These are phyloP conservation scores for Diadegma fenestrale DNA, from an alignment of 2,888 invertebrate species.

Conservation along the genomic window DNA sequence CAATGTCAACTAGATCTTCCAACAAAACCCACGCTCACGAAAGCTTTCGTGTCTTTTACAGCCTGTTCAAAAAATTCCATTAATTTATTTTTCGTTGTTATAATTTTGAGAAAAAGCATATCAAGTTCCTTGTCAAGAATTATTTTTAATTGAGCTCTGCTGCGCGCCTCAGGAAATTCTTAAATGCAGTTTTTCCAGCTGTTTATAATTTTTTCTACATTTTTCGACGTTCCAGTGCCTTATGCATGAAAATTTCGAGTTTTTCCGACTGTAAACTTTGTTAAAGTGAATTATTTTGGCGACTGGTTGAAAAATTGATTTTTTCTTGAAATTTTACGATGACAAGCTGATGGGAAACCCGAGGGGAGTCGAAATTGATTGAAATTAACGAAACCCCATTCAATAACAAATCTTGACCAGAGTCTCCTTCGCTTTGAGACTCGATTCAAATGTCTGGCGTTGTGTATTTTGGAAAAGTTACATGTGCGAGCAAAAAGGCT, in stretches of 20 bases:
- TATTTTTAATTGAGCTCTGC: background rate
- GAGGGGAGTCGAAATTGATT: background rate
- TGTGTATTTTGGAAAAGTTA: background rate
- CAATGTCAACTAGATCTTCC: conserved; percentile 30
- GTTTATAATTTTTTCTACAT: background rate
- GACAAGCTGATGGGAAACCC: background rate
- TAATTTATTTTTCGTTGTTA: background rate
- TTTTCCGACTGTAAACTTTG: background rate
- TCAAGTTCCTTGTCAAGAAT: background rate
- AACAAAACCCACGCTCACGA: conserved; percentile 27
- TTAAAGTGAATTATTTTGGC: background rate
- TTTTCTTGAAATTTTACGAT: background rate
- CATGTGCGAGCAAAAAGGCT: conserved; percentile 10
- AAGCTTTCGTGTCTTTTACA: background rate
- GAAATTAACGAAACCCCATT: background rate
- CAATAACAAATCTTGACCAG: background rate
- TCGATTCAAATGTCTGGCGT: background rate
- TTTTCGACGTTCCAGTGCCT: background rate
- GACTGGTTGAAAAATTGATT: background rate
- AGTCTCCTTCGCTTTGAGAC: background rate
- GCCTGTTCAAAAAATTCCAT: background rate
- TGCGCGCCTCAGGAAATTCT: background rate
- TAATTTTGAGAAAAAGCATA: background rate
- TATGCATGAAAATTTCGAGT: background rate
- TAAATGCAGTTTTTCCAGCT: background rate